Base-by-base conservation (phyloP, 1,140 invertebrate genomes). In the Drosophila elegans region DNA sequence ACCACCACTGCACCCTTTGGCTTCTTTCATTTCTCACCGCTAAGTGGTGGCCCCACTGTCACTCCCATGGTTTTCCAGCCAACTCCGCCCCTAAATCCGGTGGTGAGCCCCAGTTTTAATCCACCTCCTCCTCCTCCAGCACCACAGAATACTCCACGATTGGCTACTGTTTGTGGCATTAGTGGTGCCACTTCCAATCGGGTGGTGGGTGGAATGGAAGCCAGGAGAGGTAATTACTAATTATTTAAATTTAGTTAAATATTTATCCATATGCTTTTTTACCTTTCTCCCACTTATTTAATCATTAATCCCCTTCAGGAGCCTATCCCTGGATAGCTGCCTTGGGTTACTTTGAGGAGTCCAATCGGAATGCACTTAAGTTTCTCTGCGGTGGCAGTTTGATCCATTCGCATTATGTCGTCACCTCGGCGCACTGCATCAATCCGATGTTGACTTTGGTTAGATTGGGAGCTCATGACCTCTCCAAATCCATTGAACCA, bases 341-440 rank as follows among this genome's bases (percentile, higher is more conserved):
- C 3, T 92, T 97, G 34, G 96, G 96, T 0, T 96, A 92, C 69
- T 75, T 66, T 12, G 83, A 90, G 27, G 96, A 92, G 88, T 78
- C 57, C 92, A 93, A 72, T 78, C 76, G 21, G 76, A 93, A 92
- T 74, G 92, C 89, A 61, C 80, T 93, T 0, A 92, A 93, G 74
- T 96, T 95, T 93, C 91, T 95, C n/a, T 98, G 97, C 91, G 97
- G 96, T 0, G 97, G 96, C n/a, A 95, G 95, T 32, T 93, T 98
- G 0, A 94, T 98, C 48, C 95, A 95, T 11, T 77, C 93, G 0
- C 92, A 93, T 9, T 97, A 97, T 89, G 93, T 98, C 1, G 71
- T 98, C 3, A 98, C 97, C 1, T 97, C 97, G 4, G 96, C 94
- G 0, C 97, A 98, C 91, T 98, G 97, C 92, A 95, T 98, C 12